Percentiles rank a stretch among this genome's conserved stretches.
These are phyloP conservation scores for Chrysina gloriosa DNA, from an alignment of 2,888 invertebrate genomes.

Conservation along the genomic window DNA sequence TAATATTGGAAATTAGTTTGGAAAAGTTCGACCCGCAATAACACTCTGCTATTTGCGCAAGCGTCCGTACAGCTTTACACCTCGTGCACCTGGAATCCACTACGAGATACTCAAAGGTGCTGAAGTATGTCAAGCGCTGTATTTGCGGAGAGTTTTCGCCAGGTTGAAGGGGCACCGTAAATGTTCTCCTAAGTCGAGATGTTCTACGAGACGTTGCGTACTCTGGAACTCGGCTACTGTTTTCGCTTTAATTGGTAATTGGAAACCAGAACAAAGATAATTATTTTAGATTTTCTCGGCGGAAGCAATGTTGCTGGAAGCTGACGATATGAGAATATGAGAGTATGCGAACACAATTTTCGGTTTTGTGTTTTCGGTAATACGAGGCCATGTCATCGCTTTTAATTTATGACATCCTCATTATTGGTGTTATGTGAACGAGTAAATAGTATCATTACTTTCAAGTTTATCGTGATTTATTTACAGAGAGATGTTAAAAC, in stretches of 20 bases:
- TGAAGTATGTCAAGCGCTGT: conserved; percentile 30
- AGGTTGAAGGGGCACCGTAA: neutral
- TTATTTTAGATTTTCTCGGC: conserved; percentile 36
- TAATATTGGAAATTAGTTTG: conserved; percentile 27
- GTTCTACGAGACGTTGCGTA: neutral
- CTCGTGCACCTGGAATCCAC: conserved; percentile 13
- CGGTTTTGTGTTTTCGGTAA: conserved; percentile 22
- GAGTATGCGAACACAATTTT: neutral
- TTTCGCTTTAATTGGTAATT: conserved; percentile 39
- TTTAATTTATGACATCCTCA: conserved; percentile 11
- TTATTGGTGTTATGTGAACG: conserved; percentile 17
- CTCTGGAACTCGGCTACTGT: conserved; percentile 18
- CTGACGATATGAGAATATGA: conserved; percentile 2
- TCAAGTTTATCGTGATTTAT: too few species aligned
- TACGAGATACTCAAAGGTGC: conserved; percentile 17
- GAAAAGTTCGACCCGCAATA: neutral
- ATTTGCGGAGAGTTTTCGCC: neutral
- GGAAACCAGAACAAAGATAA: conserved; percentile 42
- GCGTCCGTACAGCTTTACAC: neutral
- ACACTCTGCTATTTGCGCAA: neutral
- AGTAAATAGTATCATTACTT: neutral
- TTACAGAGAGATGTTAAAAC: too few species aligned
- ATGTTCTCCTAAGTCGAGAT: conserved; percentile 16
- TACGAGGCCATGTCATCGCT: neutral
- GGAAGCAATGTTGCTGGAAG: neutral